Conservation (phyloP, 2,113 vertebrate genomes). For the Cranoglanis bouderius region DNA sequence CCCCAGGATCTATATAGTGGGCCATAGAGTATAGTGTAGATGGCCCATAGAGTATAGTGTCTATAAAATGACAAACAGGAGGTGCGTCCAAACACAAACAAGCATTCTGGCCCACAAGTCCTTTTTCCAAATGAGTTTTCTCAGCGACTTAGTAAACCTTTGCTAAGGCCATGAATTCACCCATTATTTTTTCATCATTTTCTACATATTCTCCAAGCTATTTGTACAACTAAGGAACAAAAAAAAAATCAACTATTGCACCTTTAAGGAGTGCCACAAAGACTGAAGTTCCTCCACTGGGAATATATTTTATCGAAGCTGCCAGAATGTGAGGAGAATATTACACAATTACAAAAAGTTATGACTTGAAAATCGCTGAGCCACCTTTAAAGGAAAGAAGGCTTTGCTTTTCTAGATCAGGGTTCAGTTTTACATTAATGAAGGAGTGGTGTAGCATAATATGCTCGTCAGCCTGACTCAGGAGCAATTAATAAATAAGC, state of each 20-base stretch:
- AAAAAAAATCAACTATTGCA: neutral
- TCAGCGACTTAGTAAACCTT: too few relatives aligned
- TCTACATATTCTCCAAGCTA: too few relatives aligned
- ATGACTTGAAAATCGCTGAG: neutral
- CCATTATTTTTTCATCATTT: too few relatives aligned
- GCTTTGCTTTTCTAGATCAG: neutral
- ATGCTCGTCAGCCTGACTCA: neutral
- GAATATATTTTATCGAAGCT: neutral
- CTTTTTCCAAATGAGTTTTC: too few relatives aligned
- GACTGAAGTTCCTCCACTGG: neutral
- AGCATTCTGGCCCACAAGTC: too few relatives aligned
- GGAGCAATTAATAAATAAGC: neutral
- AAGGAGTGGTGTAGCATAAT: neutral
- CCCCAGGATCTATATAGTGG: neutral
- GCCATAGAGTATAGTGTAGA: neutral
- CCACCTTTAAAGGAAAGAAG: neutral
- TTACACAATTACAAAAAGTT: neutral
- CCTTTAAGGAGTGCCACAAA: neutral
- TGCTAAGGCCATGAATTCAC: too few relatives aligned
- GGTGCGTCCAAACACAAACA: too few relatives aligned
- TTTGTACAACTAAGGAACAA: too few relatives aligned
- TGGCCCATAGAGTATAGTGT: neutral
- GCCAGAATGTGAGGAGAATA: neutral
- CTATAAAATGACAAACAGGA: neutral
- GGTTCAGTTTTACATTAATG: neutral